Evolutionary conservation across 2,113 vertebrate genomes (phyloP), one percentile per base, ranked within the genome.

Genomic region (Gobio gobio): DNA sequence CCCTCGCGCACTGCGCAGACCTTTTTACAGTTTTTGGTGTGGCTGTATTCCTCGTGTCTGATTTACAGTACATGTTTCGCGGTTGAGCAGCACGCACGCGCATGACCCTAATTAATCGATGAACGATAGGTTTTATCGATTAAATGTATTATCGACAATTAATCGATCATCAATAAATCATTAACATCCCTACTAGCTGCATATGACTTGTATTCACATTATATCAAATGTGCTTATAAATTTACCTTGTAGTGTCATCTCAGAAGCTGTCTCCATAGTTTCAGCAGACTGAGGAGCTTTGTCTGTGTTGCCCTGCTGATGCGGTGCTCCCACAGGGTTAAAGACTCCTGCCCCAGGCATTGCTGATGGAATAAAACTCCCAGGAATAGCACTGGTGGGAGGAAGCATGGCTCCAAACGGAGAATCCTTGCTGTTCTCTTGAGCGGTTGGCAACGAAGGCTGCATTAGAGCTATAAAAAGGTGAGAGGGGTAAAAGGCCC

Each of bases 381-480:
- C 93, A 36, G 96, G 96, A 66, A 99, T 94, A 0, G 95, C 92
- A 87, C 94, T 94, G 75, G 95, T 94, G 47, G 96, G 96, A 82
- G 97, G 94, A 85, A 98, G 96, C 90, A 99, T 95, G 78, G 93
- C 89, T 73, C 93, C 90, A 85, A 97, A 99, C 18, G 94, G 95
- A 77, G 97, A 94, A 43, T 98, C 97, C 91, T 99, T 99, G 87
- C 95, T 93, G 2, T 93, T 90, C 40, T 99, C 98, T 90, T 97
- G 97, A 89, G 94, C 81, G 86, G 94, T 93, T 40, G 94, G 91
- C 84, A 98, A 90, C 1, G 97, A 95, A 10, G 96, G 92, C 77
- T 97, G 97, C 58, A 97, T 96, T 85, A 98, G 91, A 87, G 95
- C 96, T 97, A 92, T 43, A 87, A 74, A 74, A 33, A 86, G 88